phyloP scores from a whole-genome alignment of 2,113 vertebrate genomes.

The Kryptolebias marmoratus region DNA sequence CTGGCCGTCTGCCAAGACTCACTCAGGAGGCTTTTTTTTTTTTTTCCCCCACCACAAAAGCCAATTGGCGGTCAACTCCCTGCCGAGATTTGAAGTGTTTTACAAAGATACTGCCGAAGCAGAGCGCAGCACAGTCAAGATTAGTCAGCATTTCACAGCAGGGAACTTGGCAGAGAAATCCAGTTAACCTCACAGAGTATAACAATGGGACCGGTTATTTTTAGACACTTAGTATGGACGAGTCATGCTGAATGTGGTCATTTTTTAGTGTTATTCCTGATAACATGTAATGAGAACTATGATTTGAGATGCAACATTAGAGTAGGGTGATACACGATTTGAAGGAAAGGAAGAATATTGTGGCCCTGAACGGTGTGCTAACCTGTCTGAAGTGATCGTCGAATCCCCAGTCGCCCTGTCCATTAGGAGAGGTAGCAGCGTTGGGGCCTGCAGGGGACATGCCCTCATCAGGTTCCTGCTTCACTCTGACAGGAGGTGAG shows the following conservation, averaged over 20 bases:
- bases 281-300: background rate
- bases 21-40: conserved; percentile 65
- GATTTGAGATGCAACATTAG: background rate
- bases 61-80: conserved; percentile 61
- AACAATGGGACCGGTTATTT: background rate
- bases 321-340: background rate
- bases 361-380: conserved; percentile 57
- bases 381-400: conserved; percentile 95
- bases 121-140: conserved; percentile 43
- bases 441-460: conserved; percentile 79
- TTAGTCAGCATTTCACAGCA: conserved; percentile 54
- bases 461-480: conserved; percentile 88
- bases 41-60: conserved; percentile 60
- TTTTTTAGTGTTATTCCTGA: background rate
- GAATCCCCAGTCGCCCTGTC: conserved; percentile 85
- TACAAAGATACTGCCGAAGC: conserved; percentile 49
- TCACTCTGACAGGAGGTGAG: conserved; percentile 78
- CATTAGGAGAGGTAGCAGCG: conserved; percentile 75
- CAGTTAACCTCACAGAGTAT: conserved; percentile 24
- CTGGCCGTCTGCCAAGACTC: conserved; percentile 75
- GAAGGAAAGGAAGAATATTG: background rate
- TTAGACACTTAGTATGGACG: background rate
- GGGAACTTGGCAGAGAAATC: conserved; percentile 38
- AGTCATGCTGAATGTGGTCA: too few species aligned
- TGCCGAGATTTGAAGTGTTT: conserved; percentile 49